Percentiles rank a stretch among this genome's conserved stretches.
Conservation (phyloP, 2,888 invertebrate species). For the Serrognathus titanus region DNA sequence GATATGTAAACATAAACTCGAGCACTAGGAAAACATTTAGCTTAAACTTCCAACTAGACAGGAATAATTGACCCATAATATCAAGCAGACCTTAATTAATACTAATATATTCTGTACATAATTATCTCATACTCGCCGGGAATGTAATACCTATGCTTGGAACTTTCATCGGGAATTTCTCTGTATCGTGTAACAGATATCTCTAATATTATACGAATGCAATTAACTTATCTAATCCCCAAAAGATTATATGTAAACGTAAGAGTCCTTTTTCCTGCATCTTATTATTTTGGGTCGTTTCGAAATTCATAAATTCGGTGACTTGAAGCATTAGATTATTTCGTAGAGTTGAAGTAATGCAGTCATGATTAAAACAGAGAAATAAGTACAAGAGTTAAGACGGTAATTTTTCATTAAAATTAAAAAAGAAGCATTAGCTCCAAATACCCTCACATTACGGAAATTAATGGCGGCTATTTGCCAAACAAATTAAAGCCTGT, state of each 20-base stretch:
- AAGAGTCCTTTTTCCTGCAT: too few relatives aligned
- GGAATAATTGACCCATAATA: constrained; percentile 3
- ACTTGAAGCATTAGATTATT: too few relatives aligned
- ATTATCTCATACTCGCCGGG: not conserved
- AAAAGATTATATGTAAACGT: too few relatives aligned
- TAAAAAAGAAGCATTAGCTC: not conserved
- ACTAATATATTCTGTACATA: constrained; percentile 2
- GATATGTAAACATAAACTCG: constrained; percentile 17
- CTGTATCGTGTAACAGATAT: too few relatives aligned
- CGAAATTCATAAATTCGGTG: too few relatives aligned
- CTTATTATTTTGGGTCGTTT: too few relatives aligned
- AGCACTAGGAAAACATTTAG: constrained; percentile 16
- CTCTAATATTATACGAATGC: too few relatives aligned
- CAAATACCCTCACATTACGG: not conserved
- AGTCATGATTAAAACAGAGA: not conserved
- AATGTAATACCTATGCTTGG: not conserved
- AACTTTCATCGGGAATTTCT: too few relatives aligned
- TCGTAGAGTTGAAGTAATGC: too few relatives aligned
- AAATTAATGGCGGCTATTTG: not conserved
- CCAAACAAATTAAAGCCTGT: not conserved
- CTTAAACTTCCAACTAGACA: constrained; percentile 4
- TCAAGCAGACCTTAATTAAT: constrained; percentile 1
- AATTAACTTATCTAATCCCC: too few relatives aligned
- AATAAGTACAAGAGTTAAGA: not conserved
- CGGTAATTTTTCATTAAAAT: constrained; percentile 1